Conservation (phyloP, 2,113 vertebrate species). For the Anhinga anhinga region DNA sequence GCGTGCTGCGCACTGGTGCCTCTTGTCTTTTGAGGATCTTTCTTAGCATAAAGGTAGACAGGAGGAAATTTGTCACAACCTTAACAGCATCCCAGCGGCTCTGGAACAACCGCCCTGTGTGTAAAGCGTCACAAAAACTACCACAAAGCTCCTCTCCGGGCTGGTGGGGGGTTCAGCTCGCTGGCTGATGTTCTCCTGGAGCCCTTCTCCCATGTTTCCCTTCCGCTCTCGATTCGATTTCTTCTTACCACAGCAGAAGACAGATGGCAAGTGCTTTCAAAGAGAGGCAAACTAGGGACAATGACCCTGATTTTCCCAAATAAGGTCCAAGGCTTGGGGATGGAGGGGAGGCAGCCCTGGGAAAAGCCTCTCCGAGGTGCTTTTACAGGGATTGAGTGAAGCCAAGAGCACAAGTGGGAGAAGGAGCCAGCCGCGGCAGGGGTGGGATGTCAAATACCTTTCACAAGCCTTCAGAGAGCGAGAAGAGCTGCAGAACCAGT, state of each 20-base stretch:
- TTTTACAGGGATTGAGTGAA: background rate
- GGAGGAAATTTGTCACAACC: background rate
- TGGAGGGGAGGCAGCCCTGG: background rate
- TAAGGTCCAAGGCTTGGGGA: background rate
- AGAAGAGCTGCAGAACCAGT: background rate
- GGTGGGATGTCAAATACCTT: no score
- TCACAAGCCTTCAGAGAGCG: background rate
- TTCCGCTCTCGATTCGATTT: background rate
- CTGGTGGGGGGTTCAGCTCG: background rate
- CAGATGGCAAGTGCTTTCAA: background rate
- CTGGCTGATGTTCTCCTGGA: background rate
- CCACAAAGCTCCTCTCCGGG: background rate
- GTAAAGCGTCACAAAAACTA: background rate
- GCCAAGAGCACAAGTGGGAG: rapidly evolving
- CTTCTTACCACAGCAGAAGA: background rate
- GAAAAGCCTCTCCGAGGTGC: background rate
- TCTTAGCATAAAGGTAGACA: background rate
- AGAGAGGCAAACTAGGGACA: background rate
- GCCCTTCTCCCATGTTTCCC: background rate
- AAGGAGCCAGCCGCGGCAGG: rapidly evolving
- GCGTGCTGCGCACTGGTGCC: background rate
- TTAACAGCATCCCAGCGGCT: background rate
- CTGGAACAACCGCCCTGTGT: background rate
- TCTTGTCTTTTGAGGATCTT: background rate
- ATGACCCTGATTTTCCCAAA: background rate